Evolutionary conservation across 2,113 vertebrate species (phyloP).

Genomic region (Rhinolophus sinicus): DNA sequence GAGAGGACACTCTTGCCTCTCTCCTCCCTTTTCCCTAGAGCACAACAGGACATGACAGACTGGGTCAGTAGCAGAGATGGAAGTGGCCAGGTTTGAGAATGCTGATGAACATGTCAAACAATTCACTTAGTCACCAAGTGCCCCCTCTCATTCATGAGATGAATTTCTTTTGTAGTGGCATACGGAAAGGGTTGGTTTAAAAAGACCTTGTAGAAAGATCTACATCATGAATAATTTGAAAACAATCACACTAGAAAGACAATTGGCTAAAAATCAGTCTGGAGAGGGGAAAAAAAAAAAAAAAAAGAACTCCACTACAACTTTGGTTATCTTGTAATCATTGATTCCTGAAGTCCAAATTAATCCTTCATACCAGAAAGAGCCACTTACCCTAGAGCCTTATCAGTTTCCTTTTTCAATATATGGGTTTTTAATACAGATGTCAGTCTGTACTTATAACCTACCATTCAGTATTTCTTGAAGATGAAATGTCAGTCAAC

Average conservation of each 20-base stretch:
- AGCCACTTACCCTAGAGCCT: neutral
- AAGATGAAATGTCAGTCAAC: neutral
- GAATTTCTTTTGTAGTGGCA: constrained; percentile 45
- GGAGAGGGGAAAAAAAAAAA: neutral
- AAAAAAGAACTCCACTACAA: neutral
- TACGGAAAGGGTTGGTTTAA: neutral
- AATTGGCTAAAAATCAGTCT: constrained; percentile 13
- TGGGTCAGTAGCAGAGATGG: neutral
- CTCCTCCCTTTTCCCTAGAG: neutral
- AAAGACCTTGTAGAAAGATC: constrained; percentile 23
- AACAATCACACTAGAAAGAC: constrained; percentile 44
- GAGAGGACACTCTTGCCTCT: neutral
- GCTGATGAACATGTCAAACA: neutral
- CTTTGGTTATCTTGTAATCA: neutral
- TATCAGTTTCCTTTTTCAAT: neutral
- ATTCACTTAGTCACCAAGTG: neutral
- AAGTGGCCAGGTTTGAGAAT: neutral
- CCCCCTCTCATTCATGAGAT: constrained; percentile 12
- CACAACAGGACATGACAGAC: neutral
- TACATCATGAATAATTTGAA: constrained; percentile 43
- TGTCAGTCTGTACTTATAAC: neutral
- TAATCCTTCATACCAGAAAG: neutral
- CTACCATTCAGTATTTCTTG: neutral
- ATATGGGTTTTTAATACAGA: neutral
- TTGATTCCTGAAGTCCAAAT: neutral